These are phyloP conservation scores for Heliocidaris tuberculata DNA, from an alignment of 35 echinoderm and acorn worm species.

Conservation along the genomic window DNA sequence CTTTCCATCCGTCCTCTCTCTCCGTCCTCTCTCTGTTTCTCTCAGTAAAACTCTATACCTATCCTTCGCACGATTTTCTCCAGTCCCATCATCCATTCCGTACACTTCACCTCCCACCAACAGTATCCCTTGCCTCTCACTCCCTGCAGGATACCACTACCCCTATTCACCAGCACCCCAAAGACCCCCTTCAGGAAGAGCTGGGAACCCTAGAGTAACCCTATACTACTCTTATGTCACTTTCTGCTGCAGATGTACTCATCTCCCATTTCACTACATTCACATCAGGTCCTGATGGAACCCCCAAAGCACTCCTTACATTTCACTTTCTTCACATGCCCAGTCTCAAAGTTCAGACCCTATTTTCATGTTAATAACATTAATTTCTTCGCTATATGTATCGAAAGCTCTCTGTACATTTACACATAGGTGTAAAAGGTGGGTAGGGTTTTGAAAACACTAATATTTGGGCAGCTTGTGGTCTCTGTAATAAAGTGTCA, in stretches of 20 bases:
- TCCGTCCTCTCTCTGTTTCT: not conserved
- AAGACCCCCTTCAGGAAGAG: not conserved
- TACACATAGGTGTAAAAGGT: no score
- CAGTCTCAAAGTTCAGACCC: not conserved
- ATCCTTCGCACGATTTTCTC: not conserved
- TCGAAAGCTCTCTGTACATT: no score
- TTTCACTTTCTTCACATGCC: not conserved
- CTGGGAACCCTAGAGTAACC: not conserved
- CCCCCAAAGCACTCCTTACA: constrained; percentile 18
- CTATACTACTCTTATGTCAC: constrained; percentile 34
- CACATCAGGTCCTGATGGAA: constrained; percentile 29
- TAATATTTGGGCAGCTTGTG: no score
- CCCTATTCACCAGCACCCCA: not conserved
- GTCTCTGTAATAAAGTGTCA: no score
- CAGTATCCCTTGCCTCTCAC: not conserved
- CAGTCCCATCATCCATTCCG: not conserved
- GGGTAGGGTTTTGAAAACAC: no score
- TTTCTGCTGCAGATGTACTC: constrained; percentile 24
- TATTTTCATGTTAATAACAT: not conserved
- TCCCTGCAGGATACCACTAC: not conserved
- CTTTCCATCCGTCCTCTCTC: not conserved
- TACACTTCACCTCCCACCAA: not conserved
- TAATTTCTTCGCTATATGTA: no score
- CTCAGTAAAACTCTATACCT: no score
- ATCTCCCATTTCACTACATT: constrained; percentile 19